These are phyloP conservation scores for Bombus haemorrhoidalis DNA, from an alignment of 1,140 invertebrate species.

Conservation along the genomic window DNA sequence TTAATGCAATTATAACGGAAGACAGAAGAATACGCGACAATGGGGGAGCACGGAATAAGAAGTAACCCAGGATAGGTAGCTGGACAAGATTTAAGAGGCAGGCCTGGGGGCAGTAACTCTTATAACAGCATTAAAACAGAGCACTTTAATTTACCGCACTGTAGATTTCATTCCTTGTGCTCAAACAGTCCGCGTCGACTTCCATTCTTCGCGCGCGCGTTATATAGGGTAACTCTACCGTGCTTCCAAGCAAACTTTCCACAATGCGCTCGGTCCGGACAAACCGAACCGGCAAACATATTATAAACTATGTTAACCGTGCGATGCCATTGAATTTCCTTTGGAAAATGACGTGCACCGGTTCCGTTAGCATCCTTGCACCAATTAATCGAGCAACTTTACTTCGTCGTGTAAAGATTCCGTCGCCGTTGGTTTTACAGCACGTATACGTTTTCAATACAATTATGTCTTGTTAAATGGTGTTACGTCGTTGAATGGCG, in stretches of 20 bases:
- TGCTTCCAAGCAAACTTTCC: neutral
- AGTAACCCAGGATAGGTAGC: conserved; percentile 43
- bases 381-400: too few relatives aligned
- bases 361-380: too few relatives aligned
- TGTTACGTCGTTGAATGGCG: too few relatives aligned
- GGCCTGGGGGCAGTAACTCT: conserved; percentile 75
- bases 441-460: fast-evolving
- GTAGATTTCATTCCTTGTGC: conserved; percentile 79
- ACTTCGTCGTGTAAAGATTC: too few relatives aligned
- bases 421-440: too few relatives aligned
- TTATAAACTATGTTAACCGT: neutral
- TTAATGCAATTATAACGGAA: conserved; percentile 47
- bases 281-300: too few relatives aligned
- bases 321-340: neutral
- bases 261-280: neutral
- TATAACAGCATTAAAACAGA: conserved; percentile 81
- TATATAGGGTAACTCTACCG: conserved; percentile 7
- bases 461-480: too few relatives aligned
- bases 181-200: conserved; percentile 59
- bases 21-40: conserved; percentile 40
- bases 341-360: too few relatives aligned
- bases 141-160: conserved; percentile 82
- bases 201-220: conserved; percentile 29
- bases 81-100: conserved; percentile 54
- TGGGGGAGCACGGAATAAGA: conserved; percentile 29